Evolutionary conservation across 2,797 vertebrate species (phyloP), one percentile per base, ranked within the genome.

Genomic region (Oceanodroma leucorhoa): DNA sequence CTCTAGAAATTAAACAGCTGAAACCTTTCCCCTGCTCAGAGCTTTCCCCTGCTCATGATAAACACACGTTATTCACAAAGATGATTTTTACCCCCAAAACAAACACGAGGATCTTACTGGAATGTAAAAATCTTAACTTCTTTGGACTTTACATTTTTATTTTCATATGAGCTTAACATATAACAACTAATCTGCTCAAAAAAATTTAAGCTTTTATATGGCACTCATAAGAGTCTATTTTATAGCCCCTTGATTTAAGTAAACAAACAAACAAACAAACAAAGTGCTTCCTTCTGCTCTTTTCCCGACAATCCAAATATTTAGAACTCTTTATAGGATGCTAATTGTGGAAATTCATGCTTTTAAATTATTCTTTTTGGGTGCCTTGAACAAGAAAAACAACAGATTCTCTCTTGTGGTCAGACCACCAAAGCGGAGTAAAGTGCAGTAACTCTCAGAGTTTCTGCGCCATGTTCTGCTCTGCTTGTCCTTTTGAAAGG

Each of bases 401-500:
- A 93, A 94, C 95, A 92, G 57, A 88, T 92, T 95, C 90, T 93
- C 87, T 83, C 94, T 66, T 79, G 97, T 24, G 88, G 96, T 93
- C 69, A 90, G 98, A 98, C 98, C 98, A 98, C 98, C 98, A 96
- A 93, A 92, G 96, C 73, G n/a, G 97, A 97, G 95, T 75, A 78
- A 97, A 97, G 95, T 91, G 83, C 95, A 70, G 84, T 79, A 50
- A 95, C 96, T 95, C 93, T 40, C 45, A 43, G 91, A 93, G 96
- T 89, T 94, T 97, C 94, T 96, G 93, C 96, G 97, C 96, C 88
- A 45, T 34, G 96, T 98, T 98, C 98, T 98, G 98, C 98, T 98
- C 97, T 97, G 97, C 98, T 98, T 98, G 97, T 98, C 98, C 97
- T 98, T 97, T 98, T 98, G 98, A 99, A 98, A 98, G 98, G 97